Conservation (phyloP, 2,113 vertebrate species). For the Hippocampus mohnikei region DNA sequence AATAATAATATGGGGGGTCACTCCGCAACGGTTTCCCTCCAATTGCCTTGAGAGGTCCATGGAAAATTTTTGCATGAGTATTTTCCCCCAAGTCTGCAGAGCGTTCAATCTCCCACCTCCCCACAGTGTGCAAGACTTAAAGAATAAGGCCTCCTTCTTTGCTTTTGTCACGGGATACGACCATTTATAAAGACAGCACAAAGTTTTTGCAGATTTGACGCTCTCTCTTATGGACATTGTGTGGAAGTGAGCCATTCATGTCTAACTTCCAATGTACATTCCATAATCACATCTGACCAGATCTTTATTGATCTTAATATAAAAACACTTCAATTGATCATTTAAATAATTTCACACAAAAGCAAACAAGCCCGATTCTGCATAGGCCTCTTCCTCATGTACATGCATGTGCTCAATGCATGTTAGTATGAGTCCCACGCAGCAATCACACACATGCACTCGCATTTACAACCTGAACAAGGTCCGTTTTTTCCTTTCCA, state of each 20-base stretch:
- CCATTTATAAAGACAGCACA: constrained; percentile 19
- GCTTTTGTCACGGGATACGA: constrained; percentile 32
- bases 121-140: constrained; percentile 47
- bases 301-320: constrained; percentile 19
- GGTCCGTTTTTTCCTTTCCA: constrained; percentile 37
- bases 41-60: constrained; percentile 14
- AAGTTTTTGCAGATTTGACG: not conserved
- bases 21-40: not conserved
- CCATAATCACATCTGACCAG: constrained; percentile 25
- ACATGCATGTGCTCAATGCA: constrained; percentile 5
- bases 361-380: constrained; percentile 46
- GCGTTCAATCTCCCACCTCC: constrained; percentile 28
- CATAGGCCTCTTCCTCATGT: constrained; percentile 33
- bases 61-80: constrained; percentile 31
- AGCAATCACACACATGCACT: constrained; percentile 22
- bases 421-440: not conserved
- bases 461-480: constrained; percentile 38
- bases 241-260: constrained; percentile 7
- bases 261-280: constrained; percentile 43
- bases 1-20: not conserved
- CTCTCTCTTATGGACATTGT: constrained; percentile 10
- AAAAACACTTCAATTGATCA: constrained; percentile 60
- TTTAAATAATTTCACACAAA: constrained; percentile 74
- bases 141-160: constrained; percentile 58
- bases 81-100: constrained; percentile 21